Conservation (phyloP, 2,797 vertebrate genomes). For the Dallia pectoralis region DNA sequence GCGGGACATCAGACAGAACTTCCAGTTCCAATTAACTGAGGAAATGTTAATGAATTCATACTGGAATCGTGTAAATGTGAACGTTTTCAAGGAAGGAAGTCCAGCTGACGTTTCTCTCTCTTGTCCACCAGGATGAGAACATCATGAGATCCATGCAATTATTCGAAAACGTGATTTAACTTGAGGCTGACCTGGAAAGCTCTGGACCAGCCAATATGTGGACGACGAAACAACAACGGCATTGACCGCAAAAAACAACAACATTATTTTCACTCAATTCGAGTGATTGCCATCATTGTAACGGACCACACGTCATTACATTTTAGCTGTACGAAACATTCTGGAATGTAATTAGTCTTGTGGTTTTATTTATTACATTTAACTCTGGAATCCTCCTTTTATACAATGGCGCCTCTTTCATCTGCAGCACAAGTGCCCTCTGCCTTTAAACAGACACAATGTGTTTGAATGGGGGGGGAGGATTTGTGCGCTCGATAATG, state of each 20-base stretch:
- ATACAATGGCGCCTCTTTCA: neutral
- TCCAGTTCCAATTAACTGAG: no score
- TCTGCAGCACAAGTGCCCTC: neutral
- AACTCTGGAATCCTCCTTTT: neutral
- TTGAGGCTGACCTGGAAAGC: slow-evolving; percentile 48
- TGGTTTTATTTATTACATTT: slow-evolving; percentile 1
- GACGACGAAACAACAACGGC: slow-evolving; percentile 65
- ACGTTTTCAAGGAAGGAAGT: slow-evolving; percentile 3
- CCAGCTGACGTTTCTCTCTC: slow-evolving; percentile 25
- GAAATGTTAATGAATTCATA: no score
- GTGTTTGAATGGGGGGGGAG: slow-evolving; percentile 16
- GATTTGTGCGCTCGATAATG: slow-evolving; percentile 6
- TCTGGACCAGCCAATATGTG: neutral
- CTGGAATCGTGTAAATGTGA: no score
- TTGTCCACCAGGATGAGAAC: slow-evolving; percentile 89
- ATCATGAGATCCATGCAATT: slow-evolving; percentile 99
- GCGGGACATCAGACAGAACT: no score
- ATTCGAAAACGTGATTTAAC: slow-evolving; percentile 99
- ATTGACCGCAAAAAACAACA: neutral
- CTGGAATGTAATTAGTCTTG: slow-evolving; percentile 7
- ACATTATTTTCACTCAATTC: slow-evolving; percentile 57
- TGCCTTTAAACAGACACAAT: neutral
- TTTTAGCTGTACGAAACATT: slow-evolving; percentile 2
- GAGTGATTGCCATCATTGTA: slow-evolving; percentile 48
- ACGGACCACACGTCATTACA: neutral